Base-by-base conservation (phyloP, 2,888 invertebrate genomes). In the Nymphalis c-album region DNA sequence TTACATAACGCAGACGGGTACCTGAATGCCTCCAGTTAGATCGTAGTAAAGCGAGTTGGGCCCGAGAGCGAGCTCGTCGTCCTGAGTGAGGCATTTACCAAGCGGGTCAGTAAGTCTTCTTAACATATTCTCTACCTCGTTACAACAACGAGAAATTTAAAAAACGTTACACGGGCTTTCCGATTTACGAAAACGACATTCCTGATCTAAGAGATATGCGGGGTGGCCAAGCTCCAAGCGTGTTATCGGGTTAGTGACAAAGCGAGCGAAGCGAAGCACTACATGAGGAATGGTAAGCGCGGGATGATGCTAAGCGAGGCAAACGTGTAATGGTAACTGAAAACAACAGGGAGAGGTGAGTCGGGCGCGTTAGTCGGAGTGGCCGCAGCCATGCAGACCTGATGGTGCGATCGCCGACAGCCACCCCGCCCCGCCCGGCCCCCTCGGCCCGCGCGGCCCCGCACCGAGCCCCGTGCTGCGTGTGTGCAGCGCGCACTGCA, bases 11-110 rank as follows among this genome's bases (percentile, higher is more conserved):
- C 74, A 73, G 76, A 78, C 77, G 76, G 87, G 89, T 92, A 92
- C 92, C 92, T 92, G 92, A 91, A 90, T 90, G 90, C 91, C 91
- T 91, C 91, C 92, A 83, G 91, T 88, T 87, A 91, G 86, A 85
- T 91, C 91, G 91, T 92, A 90, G 92, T 90, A 92, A 85, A 90
- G 91, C 86, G 91, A 91, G 88, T 91, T 88, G 86, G 91, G 87
- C 82, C 90, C 91, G 86, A 91, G 87, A 76, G 88, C 91, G 85
- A 90, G 88, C 86, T 91, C 92, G 86, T 92, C 92, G 86, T 92
- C 92, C 92, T 92, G 89, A 84, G 89, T 87, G 88, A 88, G 86
- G 88, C 88, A 90, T 88, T 87, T 87, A 90, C 88, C 88, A 89
- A 91, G 89, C 90, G 90, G 85, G 85, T 90, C 90, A 90, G 90